Base-by-base conservation (phyloP, 2,113 vertebrate species). In the Hydrochoerus hydrochaeris region DNA sequence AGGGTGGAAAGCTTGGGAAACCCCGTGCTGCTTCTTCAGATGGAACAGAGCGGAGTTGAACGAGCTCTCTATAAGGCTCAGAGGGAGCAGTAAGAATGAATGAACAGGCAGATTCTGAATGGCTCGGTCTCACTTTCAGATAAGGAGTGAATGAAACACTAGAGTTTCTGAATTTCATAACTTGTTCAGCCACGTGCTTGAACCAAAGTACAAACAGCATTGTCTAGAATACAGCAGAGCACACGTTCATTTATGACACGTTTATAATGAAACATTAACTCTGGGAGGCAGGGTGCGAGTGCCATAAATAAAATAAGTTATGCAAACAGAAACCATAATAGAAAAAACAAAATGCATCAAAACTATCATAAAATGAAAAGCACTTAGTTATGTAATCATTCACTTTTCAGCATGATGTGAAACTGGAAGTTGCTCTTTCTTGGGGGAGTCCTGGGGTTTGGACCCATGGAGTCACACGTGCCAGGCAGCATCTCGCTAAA, bases 251-350 rank as follows among this genome's bases (percentile, higher is more conserved):
- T n/a, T 22, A 8, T 82, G 63, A 92, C 69, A 28, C 35, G 11
- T 52, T 93, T 78, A 49, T 52, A 20, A 58, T 17, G 63, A 10
- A 77, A 62, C 7, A 5, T 4, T 49, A 57, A 60, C 63, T 30
- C 85, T 2, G 35, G 62, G 82, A 85, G 35, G 1, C 30, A 71
- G 13, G 10, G 77, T 93, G 32, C 22, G 77, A 54, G n/a, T 49
- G 16, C 75, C 17, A 80, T 35, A 46, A 91, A 73, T 44, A 58
- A 95, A 95, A 73, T 52, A 80, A 80, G 4, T 26, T 85, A 62
- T 24, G 0, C 65, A 67, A 84, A 83, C 11, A 83, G 35, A 92
- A 91, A 58, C 9, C 44, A 49, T 41, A 14, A 62, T 3, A 63
- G 7, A 38, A 81, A 91, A 49, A 88, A n/a, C 58, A 75, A 94